Evolutionary conservation across 2,797 vertebrate genomes (phyloP).

Genomic region (Thripadectes ignobilis): DNA sequence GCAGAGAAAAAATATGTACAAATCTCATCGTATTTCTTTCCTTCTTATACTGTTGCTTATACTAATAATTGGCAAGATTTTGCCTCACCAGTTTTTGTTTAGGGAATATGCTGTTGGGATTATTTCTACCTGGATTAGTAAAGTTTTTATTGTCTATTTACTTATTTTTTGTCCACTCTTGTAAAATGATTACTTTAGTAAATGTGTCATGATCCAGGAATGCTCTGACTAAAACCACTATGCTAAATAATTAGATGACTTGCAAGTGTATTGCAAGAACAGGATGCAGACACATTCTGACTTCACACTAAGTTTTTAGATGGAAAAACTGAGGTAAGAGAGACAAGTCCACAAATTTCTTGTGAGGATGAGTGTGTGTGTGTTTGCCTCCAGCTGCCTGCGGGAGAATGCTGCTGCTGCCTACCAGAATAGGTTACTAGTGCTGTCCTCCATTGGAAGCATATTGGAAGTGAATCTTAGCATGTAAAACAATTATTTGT

Average conservation of each 20-base stretch:
- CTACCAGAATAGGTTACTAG: background rate
- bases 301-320: background rate
- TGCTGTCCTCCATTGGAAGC: background rate
- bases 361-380: background rate
- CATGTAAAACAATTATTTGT: background rate
- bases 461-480: background rate
- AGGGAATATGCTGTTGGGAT: background rate
- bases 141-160: background rate
- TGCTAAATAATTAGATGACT: background rate
- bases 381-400: background rate
- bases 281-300: background rate
- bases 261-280: background rate
- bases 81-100: background rate
- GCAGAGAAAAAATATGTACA: fast-evolving
- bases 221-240: background rate
- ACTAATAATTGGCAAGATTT: background rate
- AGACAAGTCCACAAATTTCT: background rate
- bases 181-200: background rate
- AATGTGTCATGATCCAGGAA: background rate
- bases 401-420: background rate
- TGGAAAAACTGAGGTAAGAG: background rate
- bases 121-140: background rate
- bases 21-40: background rate
- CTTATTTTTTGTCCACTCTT: background rate
- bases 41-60: background rate